Conservation (phyloP, 2,797 vertebrate genomes). For the Coregonus sp. region DNA sequence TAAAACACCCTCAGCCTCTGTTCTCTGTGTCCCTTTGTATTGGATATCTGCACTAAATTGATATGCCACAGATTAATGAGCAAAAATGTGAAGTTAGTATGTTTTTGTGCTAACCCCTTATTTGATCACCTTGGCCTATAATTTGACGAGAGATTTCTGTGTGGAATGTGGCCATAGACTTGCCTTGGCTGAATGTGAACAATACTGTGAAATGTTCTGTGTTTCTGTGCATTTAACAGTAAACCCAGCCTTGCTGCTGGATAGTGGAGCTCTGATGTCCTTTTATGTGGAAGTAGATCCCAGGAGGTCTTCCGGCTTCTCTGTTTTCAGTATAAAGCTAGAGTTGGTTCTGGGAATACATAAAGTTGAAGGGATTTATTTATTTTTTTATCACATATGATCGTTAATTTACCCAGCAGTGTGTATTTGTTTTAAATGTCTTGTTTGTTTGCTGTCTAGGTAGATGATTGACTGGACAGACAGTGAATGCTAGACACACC, state of each 20-base stretch:
- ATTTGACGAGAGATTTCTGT: slow-evolving; percentile 31
- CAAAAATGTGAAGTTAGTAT: slow-evolving; percentile 38
- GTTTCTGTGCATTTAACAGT: slow-evolving; percentile 17
- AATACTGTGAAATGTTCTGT: slow-evolving; percentile 36
- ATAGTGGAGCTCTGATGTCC: slow-evolving; percentile 50
- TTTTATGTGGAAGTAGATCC: slow-evolving; percentile 58
- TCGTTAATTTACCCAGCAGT: slow-evolving; percentile 18
- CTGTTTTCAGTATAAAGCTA: background rate
- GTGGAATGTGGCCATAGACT: slow-evolving; percentile 26
- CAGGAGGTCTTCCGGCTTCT: slow-evolving; percentile 5
- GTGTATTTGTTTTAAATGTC: background rate
- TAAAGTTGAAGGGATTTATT: background rate
- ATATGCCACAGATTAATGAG: slow-evolving; percentile 31
- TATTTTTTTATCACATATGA: background rate
- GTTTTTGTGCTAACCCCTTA: slow-evolving; percentile 23
- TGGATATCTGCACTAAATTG: slow-evolving; percentile 50
- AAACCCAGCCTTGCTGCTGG: slow-evolving; percentile 24
- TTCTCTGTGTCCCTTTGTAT: slow-evolving; percentile 36
- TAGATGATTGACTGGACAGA: slow-evolving; percentile 42
- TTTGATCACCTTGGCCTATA: slow-evolving; percentile 20
- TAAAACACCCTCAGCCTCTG: slow-evolving; percentile 37
- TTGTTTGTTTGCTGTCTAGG: slow-evolving; percentile 41
- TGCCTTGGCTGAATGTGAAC: slow-evolving; percentile 48
- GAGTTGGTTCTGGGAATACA: background rate
- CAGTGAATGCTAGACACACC: slow-evolving; percentile 21